phyloP scores from a whole-genome alignment of 2,797 vertebrate species.

The Danionella dracula region DNA sequence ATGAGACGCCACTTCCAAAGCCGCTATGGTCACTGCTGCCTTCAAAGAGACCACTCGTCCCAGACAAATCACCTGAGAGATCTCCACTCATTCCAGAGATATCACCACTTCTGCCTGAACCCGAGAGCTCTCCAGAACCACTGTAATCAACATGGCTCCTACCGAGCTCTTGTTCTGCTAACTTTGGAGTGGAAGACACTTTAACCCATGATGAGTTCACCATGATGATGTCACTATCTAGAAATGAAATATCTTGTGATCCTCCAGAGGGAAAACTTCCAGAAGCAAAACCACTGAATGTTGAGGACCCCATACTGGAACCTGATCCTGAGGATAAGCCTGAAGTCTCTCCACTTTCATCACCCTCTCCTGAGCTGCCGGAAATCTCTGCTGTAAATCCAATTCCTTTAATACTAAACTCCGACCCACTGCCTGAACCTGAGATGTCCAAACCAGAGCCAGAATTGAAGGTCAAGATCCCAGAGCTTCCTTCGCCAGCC shows the following conservation, averaged over 20 bases:
- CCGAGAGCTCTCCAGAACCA: constrained; percentile 47
- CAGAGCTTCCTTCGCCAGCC: constrained; percentile 57
- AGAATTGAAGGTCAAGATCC: constrained; percentile 54
- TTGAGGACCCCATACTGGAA: constrained; percentile 64
- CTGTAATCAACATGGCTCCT: constrained; percentile 58
- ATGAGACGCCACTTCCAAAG: constrained; percentile 57
- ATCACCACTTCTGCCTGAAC: constrained; percentile 26
- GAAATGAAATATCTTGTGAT: constrained; percentile 53
- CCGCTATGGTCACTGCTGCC: constrained; percentile 39
- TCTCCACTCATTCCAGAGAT: constrained; percentile 16
- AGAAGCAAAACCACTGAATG: constrained; percentile 66
- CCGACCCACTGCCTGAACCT: constrained; percentile 50
- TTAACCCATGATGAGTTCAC: constrained; percentile 53
- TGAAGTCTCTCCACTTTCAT: constrained; percentile 50
- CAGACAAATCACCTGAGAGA: constrained; percentile 31
- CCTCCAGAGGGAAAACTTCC: constrained; percentile 57
- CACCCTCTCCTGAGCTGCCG: constrained; percentile 49
- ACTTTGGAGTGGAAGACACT: constrained; percentile 18
- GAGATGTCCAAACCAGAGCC: constrained; percentile 55
- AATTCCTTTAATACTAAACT: constrained; percentile 49
- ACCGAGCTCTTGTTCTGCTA: constrained; percentile 51
- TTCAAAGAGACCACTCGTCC: constrained; percentile 16
- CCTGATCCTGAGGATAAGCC: constrained; percentile 53
- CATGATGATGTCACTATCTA: constrained; percentile 59
- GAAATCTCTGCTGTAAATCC: constrained; percentile 45